Conservation (phyloP, 2,797 vertebrate species). For the Falco cherrug region DNA sequence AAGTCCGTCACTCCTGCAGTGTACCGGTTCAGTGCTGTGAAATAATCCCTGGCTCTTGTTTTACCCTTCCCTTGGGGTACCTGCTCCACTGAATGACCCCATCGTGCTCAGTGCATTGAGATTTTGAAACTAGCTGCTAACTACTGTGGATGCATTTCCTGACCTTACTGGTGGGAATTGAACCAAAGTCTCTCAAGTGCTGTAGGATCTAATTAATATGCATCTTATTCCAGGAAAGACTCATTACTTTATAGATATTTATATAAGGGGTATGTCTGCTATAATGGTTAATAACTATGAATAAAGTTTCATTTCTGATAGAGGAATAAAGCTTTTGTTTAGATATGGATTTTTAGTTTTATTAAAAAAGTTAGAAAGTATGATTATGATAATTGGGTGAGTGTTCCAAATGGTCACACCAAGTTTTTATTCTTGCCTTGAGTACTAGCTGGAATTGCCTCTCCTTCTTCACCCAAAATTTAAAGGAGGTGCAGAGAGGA, state of each 20-base stretch:
- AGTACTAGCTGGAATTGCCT: not conserved
- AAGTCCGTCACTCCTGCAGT: conserved; percentile 56
- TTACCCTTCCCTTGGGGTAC: conserved; percentile 74
- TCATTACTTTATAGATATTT: conserved; percentile 79
- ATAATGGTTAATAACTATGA: conserved; percentile 72
- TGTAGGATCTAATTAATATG: conserved; percentile 81
- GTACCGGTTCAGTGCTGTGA: conserved; percentile 52
- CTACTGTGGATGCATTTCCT: conserved; percentile 77
- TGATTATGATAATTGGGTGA: conserved; percentile 61
- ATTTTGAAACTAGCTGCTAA: conserved; percentile 79
- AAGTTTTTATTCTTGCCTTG: conserved; percentile 41
- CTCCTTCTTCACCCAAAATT: not conserved
- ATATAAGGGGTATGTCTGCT: conserved; percentile 68
- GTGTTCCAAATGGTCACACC: conserved; percentile 10
- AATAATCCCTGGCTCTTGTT: conserved; percentile 72
- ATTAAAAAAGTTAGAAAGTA: conserved; percentile 63
- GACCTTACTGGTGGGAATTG: conserved; percentile 80
- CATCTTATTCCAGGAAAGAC: conserved; percentile 79
- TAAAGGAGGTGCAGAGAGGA: not conserved
- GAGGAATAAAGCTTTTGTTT: conserved; percentile 66
- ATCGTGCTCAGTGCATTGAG: conserved; percentile 72
- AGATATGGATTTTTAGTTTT: conserved; percentile 71
- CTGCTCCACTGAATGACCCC: conserved; percentile 72
- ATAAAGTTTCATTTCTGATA: conserved; percentile 66
- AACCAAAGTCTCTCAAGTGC: conserved; percentile 79